These are phyloP conservation scores for Conops quadrifasciatus DNA, from an alignment of 2,888 invertebrate genomes.

Conservation along the genomic window DNA sequence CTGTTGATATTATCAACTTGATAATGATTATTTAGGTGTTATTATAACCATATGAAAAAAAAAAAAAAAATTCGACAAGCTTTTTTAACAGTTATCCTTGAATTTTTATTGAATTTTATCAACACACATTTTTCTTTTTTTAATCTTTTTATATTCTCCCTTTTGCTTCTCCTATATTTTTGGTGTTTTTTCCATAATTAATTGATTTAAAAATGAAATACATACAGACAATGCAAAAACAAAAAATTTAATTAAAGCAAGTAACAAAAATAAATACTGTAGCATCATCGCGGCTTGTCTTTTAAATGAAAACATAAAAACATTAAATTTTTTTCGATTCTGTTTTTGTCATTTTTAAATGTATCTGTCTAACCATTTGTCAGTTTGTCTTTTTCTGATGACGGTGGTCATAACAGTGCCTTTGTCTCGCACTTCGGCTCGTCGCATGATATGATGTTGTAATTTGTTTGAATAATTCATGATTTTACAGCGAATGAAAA, in stretches of 20 bases:
- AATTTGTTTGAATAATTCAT: slow-evolving; percentile 47
- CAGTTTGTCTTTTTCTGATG: neutral
- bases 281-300: slow-evolving; percentile 22
- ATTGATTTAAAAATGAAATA: no score
- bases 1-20: no score
- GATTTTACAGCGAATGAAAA: slow-evolving; percentile 44
- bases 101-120: no score
- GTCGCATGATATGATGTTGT: slow-evolving; percentile 30
- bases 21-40: no score
- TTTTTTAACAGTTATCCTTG: no score
- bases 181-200: no score
- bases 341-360: neutral
- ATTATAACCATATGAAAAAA: no score
- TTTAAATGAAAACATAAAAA: slow-evolving; percentile 11
- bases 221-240: no score
- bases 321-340: neutral
- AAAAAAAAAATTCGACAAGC: no score
- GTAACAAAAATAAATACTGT: slow-evolving; percentile 34
- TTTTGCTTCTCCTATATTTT: slow-evolving; percentile 11
- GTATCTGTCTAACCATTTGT: neutral
- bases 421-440: neutral
- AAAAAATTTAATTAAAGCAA: slow-evolving; percentile 33
- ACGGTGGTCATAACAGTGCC: neutral
- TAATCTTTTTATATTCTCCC: slow-evolving; percentile 38
- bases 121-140: neutral